These are phyloP conservation scores for Cynaeus angustus DNA, from an alignment of 2,888 invertebrate species.

Conservation along the genomic window DNA sequence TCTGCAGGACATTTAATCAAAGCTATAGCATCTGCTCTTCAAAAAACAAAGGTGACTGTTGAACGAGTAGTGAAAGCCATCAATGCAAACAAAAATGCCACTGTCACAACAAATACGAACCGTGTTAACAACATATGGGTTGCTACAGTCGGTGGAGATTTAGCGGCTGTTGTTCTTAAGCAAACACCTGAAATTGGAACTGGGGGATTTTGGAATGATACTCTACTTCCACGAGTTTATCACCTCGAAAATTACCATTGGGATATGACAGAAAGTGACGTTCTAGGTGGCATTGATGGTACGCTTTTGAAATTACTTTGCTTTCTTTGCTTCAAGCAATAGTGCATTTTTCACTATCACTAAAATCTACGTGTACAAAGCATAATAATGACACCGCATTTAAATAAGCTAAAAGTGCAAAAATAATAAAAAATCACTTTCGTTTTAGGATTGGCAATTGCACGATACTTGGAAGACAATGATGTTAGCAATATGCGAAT, in stretches of 20 bases:
- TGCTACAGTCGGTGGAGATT: conserved; percentile 77
- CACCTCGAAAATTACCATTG: conserved; percentile 75
- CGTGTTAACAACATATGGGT: conserved; percentile 75
- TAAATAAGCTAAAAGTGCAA: background rate
- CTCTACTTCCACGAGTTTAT: conserved; percentile 75
- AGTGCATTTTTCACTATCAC: background rate
- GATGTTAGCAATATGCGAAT: conserved; percentile 71
- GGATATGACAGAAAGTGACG: conserved; percentile 81
- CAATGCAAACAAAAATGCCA: conserved; percentile 51
- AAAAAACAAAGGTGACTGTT: conserved; percentile 74
- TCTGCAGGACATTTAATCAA: conserved; percentile 76
- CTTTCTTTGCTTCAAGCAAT: background rate
- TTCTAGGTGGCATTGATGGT: conserved; percentile 82
- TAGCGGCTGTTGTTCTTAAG: conserved; percentile 80
- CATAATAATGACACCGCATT: background rate
- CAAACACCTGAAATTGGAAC: conserved; percentile 76
- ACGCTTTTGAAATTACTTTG: conserved; percentile 43
- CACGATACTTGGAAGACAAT: conserved; percentile 53
- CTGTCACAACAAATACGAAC: conserved; percentile 42
- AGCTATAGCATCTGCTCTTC: conserved; percentile 77
- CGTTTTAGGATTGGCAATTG: conserved; percentile 56
- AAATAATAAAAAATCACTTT: background rate
- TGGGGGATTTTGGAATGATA: conserved; percentile 80
- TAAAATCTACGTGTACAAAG: background rate
- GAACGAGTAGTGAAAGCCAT: conserved; percentile 71